phyloP scores from a whole-genome alignment of 2,113 vertebrate species.

The Peromyscus leucopus region DNA sequence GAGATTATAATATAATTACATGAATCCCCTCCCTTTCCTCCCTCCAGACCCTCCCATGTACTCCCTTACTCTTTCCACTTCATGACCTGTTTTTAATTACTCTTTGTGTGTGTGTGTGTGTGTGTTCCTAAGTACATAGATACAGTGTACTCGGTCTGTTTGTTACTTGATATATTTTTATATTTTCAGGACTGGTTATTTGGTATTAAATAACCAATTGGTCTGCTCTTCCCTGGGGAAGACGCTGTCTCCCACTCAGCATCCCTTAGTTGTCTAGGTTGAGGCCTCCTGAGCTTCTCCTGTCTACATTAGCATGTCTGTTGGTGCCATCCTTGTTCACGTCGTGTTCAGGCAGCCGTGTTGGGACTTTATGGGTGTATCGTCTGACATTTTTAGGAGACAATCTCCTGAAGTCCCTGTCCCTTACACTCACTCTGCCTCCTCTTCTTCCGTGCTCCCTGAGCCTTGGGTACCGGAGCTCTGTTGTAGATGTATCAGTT shows the following conservation, averaged over 20 bases:
- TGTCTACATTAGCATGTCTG: neutral
- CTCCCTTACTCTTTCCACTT: neutral
- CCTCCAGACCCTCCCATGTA: neutral
- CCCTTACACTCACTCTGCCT: neutral
- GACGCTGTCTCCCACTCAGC: neutral
- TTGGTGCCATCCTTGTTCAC: neutral
- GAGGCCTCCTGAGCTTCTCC: neutral
- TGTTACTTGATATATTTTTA: neutral
- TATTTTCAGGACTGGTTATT: neutral
- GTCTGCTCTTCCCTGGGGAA: neutral
- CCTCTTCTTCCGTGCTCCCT: neutral
- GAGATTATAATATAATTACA: neutral
- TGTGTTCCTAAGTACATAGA: neutral
- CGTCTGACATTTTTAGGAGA: neutral
- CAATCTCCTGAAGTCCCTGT: neutral
- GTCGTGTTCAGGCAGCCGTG: neutral
- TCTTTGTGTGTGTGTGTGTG: too few species aligned
- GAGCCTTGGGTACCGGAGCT: neutral
- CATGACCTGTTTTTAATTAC: neutral
- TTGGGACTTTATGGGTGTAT: neutral
- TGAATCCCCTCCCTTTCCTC: neutral
- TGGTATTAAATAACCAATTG: neutral
- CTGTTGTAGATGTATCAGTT: neutral
- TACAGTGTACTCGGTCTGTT: neutral
- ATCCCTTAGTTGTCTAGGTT: neutral